Evolutionary conservation across 2,797 vertebrate species (phyloP).

Genomic region (Liparis tanakae): DNA sequence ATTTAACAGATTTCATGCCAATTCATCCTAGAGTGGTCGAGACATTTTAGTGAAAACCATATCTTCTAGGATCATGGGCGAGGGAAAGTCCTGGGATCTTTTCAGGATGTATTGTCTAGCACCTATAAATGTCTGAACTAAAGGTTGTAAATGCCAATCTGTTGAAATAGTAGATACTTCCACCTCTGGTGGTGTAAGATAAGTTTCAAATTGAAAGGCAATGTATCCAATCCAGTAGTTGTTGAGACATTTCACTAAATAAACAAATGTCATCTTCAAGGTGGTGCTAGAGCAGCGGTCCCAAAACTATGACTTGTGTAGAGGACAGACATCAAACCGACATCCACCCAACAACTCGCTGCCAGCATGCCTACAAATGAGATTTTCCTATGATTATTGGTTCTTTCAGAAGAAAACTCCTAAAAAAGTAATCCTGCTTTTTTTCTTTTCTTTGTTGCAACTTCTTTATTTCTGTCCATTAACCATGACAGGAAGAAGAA

Average conservation of each 20-base stretch:
- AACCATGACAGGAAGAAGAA: conserved; percentile 72
- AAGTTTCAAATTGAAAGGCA: background rate
- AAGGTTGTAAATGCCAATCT: background rate
- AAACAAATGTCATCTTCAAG: background rate
- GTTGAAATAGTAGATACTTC: background rate
- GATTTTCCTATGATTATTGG: background rate
- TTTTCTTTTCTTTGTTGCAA: background rate
- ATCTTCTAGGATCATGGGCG: background rate
- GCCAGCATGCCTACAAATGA: too few relatives aligned
- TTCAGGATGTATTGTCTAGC: background rate
- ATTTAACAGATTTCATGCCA: background rate
- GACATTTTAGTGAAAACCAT: conserved; percentile 1
- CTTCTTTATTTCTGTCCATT: background rate
- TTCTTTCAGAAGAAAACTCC: background rate
- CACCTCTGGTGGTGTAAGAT: background rate
- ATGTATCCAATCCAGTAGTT: background rate
- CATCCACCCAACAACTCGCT: too few relatives aligned
- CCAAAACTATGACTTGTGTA: background rate
- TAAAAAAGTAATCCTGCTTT: background rate
- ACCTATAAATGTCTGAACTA: background rate
- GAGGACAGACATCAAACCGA: too few relatives aligned
- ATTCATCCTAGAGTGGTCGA: background rate
- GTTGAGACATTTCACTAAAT: background rate
- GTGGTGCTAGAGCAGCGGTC: background rate
- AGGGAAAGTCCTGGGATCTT: background rate